These are phyloP conservation scores for Microtus oregoni DNA, from an alignment of 2,113 vertebrate genomes.

Conservation along the genomic window DNA sequence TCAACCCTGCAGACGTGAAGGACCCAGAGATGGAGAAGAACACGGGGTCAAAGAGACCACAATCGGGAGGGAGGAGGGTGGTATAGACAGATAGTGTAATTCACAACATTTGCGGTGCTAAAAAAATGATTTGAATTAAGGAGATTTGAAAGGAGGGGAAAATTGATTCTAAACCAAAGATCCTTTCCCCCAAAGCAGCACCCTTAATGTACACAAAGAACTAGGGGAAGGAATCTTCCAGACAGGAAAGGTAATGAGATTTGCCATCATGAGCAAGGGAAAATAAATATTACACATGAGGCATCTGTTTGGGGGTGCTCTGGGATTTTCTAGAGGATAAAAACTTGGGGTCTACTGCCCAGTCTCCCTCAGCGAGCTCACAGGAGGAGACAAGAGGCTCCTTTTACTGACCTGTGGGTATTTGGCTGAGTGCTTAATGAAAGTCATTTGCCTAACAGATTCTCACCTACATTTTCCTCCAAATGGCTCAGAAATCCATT, in stretches of 20 bases:
- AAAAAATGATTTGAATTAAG: neutral
- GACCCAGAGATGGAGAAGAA: neutral
- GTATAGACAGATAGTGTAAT: neutral
- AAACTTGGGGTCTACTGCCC: neutral
- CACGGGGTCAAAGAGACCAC: neutral
- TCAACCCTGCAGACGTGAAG: neutral
- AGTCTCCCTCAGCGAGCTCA: neutral
- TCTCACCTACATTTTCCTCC: neutral
- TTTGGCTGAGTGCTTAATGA: neutral
- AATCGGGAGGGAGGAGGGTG: no score
- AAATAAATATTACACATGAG: neutral
- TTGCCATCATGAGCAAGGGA: neutral
- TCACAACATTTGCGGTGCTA: neutral
- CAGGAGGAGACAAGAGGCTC: neutral
- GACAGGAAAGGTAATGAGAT: neutral
- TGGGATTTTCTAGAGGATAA: neutral
- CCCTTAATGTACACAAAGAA: neutral
- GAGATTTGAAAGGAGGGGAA: neutral
- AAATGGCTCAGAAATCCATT: neutral
- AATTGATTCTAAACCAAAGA: neutral
- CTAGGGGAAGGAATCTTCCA: neutral
- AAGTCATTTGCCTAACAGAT: neutral
- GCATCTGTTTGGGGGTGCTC: neutral
- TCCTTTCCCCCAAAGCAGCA: no score
- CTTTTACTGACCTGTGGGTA: neutral